Evolutionary conservation across 2,113 vertebrate genomes (phyloP), one percentile per base, ranked within the genome.

Genomic region (Labeo catla): DNA sequence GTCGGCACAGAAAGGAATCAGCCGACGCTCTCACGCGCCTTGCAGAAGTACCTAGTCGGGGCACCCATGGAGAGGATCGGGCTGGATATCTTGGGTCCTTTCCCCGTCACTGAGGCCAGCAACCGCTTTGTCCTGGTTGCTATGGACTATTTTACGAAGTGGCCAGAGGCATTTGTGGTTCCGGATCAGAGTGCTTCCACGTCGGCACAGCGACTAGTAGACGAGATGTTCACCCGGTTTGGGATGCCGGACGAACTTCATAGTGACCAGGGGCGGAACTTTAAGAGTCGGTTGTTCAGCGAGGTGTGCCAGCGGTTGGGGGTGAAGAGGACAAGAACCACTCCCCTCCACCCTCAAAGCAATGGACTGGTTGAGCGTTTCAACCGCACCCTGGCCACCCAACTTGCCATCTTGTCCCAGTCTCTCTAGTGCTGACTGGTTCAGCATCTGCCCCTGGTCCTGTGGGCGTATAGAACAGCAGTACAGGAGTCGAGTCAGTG

Each of bases 341-440:
- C 34, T 8, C 73, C 70, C 2, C 84, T 85, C 39, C 84, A 66
- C 39, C 72, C 83, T 6, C 83, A 83, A n/a, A 61, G 83, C 12
- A 54, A 61, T 76, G 74, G 84, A 28, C 15, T 78, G 45, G 74
- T 78, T 21, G 39, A 77, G 28, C 7, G n/a, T 10, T 78, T 85
- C 13, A 68, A 47, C 49, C 10, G 12, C 11, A 83, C 63, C 3
- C 47, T 72, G 13, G 59, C 81, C 21, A 83, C 81, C 8, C 81
- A 83, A 28, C 61, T 66, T 3, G 39, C 80, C 21, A 82, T 82
- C 36, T 21, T 82, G 6, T 49, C 80, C 80, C 28, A 28, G 28
- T 28, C 28, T n/a, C n/a, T n/a, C n/a, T n/a, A n/a, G n/a, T n/a
- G n/a, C n/a, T n/a, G 34, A 63, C 5, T 28, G 84, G 76, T 72